Conservation (phyloP, 2,888 invertebrate species). For the Synergus umbraculus region DNA sequence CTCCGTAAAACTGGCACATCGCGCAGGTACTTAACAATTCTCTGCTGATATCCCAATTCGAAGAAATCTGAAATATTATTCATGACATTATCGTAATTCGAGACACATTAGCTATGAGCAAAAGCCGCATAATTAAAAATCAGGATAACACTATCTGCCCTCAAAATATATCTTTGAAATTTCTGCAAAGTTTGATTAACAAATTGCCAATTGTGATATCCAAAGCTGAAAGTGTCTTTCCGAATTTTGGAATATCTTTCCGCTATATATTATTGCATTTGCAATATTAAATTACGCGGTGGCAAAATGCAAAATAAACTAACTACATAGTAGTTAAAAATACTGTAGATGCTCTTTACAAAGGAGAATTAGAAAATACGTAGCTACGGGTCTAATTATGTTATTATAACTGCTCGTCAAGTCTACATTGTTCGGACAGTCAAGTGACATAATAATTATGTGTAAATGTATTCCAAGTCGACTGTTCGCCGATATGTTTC, state of each 20-base stretch:
- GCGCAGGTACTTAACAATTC: constrained; percentile 31
- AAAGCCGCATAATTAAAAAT: constrained; percentile 28
- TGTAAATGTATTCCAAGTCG: constrained; percentile 25
- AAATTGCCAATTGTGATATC: constrained; percentile 21
- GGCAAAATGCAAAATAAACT: neutral
- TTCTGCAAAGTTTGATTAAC: neutral
- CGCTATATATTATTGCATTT: neutral
- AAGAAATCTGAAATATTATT: constrained; percentile 31
- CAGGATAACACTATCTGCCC: constrained; percentile 12
- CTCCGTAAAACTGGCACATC: constrained; percentile 37
- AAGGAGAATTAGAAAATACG: constrained; percentile 14
- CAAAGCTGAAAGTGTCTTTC: no score
- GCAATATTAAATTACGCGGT: neutral
- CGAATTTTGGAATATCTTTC: no score
- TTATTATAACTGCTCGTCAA: neutral
- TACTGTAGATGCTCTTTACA: neutral
- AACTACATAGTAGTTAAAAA: neutral
- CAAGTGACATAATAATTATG: constrained; percentile 37
- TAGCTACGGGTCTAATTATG: constrained; percentile 24
- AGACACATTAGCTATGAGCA: constrained; percentile 32
- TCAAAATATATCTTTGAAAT: neutral
- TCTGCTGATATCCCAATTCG: constrained; percentile 30
- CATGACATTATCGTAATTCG: constrained; percentile 39
- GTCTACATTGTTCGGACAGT: no score
- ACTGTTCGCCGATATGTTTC: neutral